Evolutionary conservation across 1,140 invertebrate genomes (phyloP), one percentile per base, ranked within the genome.

Genomic region (Pseudomyrmex gracilis): DNA sequence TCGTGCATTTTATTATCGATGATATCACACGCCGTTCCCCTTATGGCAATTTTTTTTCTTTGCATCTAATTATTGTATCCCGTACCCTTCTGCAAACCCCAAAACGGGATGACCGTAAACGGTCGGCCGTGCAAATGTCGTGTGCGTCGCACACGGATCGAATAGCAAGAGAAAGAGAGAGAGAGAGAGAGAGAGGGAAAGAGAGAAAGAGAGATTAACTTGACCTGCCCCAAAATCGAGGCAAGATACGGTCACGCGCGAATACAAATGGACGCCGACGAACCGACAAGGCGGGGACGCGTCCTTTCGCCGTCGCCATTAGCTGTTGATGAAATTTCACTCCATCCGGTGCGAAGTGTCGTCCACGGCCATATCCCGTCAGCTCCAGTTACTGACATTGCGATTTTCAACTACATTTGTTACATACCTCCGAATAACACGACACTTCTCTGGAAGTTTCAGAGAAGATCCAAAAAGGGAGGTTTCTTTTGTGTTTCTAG

Each of bases 161-260:
- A 53, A 49, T 20, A 51, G 13, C 57, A 15, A 49, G 64, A 57
- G 51, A 20, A 8, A 55, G 60, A 66, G 49, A 63, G 45, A 74
- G 63, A 66, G 22, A 53, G 49, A 55, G 67, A 34, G 66, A 53
- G 49, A 53, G 15, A 70, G 67, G 34, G 66, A 68, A 17, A 15
- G 10, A 68, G 12, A 64, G 20, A 60, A 61, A 77, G 49, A 85
- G 24, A 45, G 4, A 20, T 47, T 1, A 61, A 84, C 85, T 74
- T 80, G 85, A 87, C 71, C 84, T 73, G 78, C 64, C 77, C 55
- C 47, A 61, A 85, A 87, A 82, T 86, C 68, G 63, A 47, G 49
- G 51, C 47, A 45, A 76, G 60, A 47, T 82, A 63, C 73, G 13
- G 10, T 67, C 66, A 66, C 15, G 61, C 53, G 49, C 24, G 57